phyloP scores from a whole-genome alignment of 2,113 vertebrate species.

The Mohoua ochrocephala region DNA sequence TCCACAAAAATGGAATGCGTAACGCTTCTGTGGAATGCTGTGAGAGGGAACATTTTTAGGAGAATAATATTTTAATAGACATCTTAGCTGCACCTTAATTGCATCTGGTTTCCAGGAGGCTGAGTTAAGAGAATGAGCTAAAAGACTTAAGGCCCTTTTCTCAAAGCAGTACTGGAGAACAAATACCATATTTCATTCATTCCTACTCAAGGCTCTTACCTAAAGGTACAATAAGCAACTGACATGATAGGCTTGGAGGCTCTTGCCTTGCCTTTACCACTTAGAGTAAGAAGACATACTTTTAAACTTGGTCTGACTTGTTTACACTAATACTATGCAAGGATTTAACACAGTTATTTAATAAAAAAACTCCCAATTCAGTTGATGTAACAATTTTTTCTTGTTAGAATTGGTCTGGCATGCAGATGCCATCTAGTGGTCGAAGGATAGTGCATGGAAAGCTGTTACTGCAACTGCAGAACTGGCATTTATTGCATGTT shows the following conservation, averaged over 20 bases:
- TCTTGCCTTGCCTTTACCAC: background rate
- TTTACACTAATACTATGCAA: background rate
- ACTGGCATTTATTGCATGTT: background rate
- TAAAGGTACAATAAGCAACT: background rate
- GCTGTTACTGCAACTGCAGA: background rate
- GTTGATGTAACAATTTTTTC: accelerated
- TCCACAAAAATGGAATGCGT: accelerated
- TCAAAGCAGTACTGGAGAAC: background rate
- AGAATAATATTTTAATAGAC: background rate
- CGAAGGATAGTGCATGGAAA: background rate
- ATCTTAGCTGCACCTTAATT: background rate
- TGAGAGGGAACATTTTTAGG: background rate
- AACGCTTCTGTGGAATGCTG: background rate
- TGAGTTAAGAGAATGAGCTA: background rate
- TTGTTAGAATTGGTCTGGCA: background rate
- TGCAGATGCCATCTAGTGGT: constrained; percentile 25
- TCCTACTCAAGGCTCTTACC: background rate
- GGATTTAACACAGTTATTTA: background rate
- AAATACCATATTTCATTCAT: background rate
- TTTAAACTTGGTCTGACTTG: background rate
- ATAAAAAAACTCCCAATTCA: background rate
- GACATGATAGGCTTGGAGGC: background rate
- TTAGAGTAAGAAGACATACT: background rate
- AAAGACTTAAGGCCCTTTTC: background rate
- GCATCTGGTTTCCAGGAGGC: background rate